Evolutionary conservation across 2,888 invertebrate species (phyloP), one percentile per base, ranked within the genome.

Genomic region (Mechanitis mazaeus): DNA sequence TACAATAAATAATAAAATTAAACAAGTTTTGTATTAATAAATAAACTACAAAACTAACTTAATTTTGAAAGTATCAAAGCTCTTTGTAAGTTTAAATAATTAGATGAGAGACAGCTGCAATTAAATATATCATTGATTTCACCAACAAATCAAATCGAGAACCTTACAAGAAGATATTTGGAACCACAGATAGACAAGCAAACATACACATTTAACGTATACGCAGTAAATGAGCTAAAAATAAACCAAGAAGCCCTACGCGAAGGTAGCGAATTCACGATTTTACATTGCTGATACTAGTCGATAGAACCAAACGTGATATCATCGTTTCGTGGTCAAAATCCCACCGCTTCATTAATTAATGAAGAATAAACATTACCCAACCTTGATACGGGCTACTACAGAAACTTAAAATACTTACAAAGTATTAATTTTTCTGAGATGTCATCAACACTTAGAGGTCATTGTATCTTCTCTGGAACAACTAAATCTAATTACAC

Each of bases 281-380:
- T 33, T 60, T 61, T 46, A 60, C 55, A 76, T 61, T 72, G 63
- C 65, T 66, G 70, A 68, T 67, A 66, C 69, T 76, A 77, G 78
- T 77, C 80, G 77, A 80, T 80, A 79, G 77, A 78, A 77, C 79
- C 67, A 65, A 74, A 69, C 68, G 71, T 87, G 86, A 86, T 88
- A 85, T 86, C 83, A 87, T 78, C 79, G 70, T 72, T 83, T 81
- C 79, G 80, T 82, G 75, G 72, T 75, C 75, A 69, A 76, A 77
- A 76, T 72, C 72, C 78, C 77, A 79, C 77, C 79, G 77, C 76
- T 72, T 70, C 67, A 70, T 70, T 71, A 75, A 79, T 73, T 71
- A 71, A 69, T 67, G 59, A 70, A 64, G 65, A 68, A 69, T 68
- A 75, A 73, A 72, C 69, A 72, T 69, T 55, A 56, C 65, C 63